These are phyloP conservation scores for Cryptus viduatorius DNA, from an alignment of 2,888 invertebrate species.

Conservation along the genomic window DNA sequence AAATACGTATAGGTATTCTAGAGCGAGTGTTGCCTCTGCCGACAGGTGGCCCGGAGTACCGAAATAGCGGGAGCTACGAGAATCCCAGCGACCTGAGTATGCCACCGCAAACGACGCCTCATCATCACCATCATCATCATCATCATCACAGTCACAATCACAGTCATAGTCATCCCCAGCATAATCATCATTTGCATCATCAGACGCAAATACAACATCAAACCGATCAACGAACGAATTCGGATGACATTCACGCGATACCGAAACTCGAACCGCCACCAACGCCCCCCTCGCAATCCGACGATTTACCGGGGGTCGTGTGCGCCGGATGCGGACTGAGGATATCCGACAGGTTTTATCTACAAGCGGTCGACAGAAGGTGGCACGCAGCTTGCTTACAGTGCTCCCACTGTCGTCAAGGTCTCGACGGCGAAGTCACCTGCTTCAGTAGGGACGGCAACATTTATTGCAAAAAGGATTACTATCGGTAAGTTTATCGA, in stretches of 20 bases:
- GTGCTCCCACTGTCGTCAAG: constrained; percentile 95
- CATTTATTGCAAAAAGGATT: constrained; percentile 98
- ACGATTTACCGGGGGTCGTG: constrained; percentile 86
- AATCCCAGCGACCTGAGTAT: constrained; percentile 80
- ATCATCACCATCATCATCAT: constrained; percentile 80
- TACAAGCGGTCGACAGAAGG: constrained; percentile 95
- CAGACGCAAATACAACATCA: constrained; percentile 70
- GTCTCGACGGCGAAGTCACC: constrained; percentile 95
- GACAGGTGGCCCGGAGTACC: constrained; percentile 81
- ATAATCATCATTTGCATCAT: constrained; percentile 69
- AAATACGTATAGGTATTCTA: constrained; percentile 39
- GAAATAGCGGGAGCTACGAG: constrained; percentile 80
- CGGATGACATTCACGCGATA: constrained; percentile 85
- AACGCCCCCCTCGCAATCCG: constrained; percentile 81
- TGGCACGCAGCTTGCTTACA: constrained; percentile 97
- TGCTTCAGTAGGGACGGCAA: constrained; percentile 97
- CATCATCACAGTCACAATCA: constrained; percentile 74
- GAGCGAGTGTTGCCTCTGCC: constrained; percentile 38
- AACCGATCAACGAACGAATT: constrained; percentile 75
- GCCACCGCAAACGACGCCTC: constrained; percentile 81
- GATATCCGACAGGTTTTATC: constrained; percentile 96
- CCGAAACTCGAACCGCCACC: constrained; percentile 86
- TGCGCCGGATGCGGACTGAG: constrained; percentile 96
- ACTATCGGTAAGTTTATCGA: constrained; percentile 92
- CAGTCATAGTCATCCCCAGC: constrained; percentile 76